phyloP scores from a whole-genome alignment of 2,888 invertebrate species.

The Diarsia rubi region DNA sequence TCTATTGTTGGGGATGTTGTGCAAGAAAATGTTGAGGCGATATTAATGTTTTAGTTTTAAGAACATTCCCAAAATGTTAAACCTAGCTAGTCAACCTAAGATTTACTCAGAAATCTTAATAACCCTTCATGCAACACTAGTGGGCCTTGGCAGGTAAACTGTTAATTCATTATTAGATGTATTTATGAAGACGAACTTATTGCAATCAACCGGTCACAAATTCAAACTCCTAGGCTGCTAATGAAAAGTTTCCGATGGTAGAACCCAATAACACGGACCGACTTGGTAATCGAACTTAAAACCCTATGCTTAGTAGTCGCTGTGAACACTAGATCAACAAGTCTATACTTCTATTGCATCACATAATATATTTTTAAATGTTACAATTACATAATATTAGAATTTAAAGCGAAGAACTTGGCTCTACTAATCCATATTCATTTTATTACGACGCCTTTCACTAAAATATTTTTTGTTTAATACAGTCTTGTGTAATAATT shows the following conservation, averaged over 20 bases:
- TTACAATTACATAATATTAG: not conserved
- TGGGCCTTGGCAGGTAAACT: not conserved
- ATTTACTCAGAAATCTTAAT: not conserved
- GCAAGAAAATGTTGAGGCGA: conserved; percentile 1
- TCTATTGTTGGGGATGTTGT: conserved; percentile 2
- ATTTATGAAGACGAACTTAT: not conserved
- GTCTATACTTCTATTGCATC: not conserved
- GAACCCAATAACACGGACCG: not conserved
- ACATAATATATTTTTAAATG: not conserved
- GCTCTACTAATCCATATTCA: conserved; percentile 15
- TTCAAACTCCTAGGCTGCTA: not conserved
- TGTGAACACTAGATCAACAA: not conserved
- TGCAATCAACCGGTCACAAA: not conserved
- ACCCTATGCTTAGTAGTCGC: not conserved
- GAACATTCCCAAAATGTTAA: not conserved
- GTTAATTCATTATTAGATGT: not conserved
- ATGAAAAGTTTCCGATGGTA: not conserved
- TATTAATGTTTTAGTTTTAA: not conserved
- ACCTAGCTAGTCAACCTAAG: not conserved
- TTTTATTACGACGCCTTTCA: conserved; percentile 38
- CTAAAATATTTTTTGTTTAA: conserved; percentile 18
- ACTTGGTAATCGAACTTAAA: not conserved
- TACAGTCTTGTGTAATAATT: conserved; percentile 41
- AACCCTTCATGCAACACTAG: not conserved
- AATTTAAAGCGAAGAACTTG: conserved; percentile 23